Base-by-base conservation (phyloP, 2,797 vertebrate genomes). In the Lepilemur ruficaudatus region DNA sequence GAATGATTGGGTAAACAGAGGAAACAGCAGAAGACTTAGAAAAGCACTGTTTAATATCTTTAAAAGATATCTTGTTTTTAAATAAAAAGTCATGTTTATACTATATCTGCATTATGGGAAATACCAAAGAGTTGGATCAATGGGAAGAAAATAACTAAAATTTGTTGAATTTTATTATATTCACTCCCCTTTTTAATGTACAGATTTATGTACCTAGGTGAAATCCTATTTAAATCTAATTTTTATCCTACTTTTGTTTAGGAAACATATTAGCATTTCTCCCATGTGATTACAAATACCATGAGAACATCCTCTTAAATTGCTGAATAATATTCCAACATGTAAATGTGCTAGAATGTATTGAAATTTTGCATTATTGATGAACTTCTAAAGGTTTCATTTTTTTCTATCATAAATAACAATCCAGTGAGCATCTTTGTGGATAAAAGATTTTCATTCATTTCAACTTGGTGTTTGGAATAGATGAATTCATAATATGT, bases 81-180 rank as follows among this genome's bases (percentile, higher is more conserved):
- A 82, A 46, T 65, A 84, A 38, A 86, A 95, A 91, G 25, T 5
- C 14, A 81, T 52, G 50, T 91, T 95, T 86, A 78, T 46, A 65
- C 1, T 76, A 23, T 69, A n/a, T 67, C 59, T 89, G 17, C n/a
- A 25, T 79, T 59, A 67, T 48, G 80, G 18, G 1, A 90, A 96
- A 94, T 70, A 88, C 1, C 32, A 59, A 93, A 95, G 17, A 50
- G 7, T 72, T 94, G 35, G 85, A 69, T 86, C 48, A 90, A 78
- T 97, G 30, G 41, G 10, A 84, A 96, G 83, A 69, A 78, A 55
- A 61, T 11, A 96, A 70, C 25, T 76, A 76, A 88, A 52, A 28
- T 35, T 94, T 89, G 28, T 84, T n/a, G 2, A 93, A 73, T 81
- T 70, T 94, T 70, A 69, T 94, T 70, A 69, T 81, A 32, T 75